Percentiles rank a stretch among this genome's conserved stretches.
Evolutionary conservation across 2,113 vertebrate species (phyloP).

Genomic region (Cettia cetti): DNA sequence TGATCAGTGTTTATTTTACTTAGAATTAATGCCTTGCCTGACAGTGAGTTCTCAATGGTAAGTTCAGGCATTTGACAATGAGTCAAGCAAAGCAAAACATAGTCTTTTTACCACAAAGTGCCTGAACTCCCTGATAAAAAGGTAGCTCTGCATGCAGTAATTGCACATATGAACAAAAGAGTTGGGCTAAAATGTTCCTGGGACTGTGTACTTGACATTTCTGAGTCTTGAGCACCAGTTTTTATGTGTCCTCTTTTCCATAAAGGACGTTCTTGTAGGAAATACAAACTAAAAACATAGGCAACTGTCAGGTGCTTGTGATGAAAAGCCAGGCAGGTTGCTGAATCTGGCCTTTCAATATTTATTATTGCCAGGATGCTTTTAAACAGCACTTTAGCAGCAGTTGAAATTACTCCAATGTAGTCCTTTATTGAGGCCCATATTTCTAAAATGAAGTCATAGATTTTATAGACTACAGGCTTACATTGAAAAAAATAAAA

Average conservation of each 20-base stretch:
- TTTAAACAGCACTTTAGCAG: slow-evolving; percentile 37
- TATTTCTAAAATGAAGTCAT: slow-evolving; percentile 10
- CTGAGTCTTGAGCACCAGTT: background rate
- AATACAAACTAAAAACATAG: background rate
- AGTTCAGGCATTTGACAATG: background rate
- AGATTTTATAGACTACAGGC: background rate
- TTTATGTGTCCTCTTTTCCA: background rate
- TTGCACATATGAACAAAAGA: background rate
- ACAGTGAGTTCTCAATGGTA: background rate
- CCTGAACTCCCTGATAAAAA: background rate
- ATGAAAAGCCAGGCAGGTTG: background rate
- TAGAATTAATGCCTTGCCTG: background rate
- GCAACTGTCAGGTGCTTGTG: background rate
- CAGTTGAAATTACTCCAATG: slow-evolving; percentile 24
- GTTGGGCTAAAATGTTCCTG: background rate
- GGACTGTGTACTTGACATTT: background rate
- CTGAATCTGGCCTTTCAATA: slow-evolving; percentile 8
- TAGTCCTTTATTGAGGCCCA: background rate
- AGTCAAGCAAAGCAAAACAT: background rate
- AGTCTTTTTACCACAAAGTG: background rate
- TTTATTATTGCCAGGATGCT: background rate
- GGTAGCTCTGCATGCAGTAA: background rate
- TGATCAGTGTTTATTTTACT: background rate
- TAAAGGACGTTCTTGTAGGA: background rate
- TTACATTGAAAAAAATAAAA: background rate